Evolutionary conservation across 2,113 vertebrate species (phyloP).

Genomic region (Campylomormyrus numenius): DNA sequence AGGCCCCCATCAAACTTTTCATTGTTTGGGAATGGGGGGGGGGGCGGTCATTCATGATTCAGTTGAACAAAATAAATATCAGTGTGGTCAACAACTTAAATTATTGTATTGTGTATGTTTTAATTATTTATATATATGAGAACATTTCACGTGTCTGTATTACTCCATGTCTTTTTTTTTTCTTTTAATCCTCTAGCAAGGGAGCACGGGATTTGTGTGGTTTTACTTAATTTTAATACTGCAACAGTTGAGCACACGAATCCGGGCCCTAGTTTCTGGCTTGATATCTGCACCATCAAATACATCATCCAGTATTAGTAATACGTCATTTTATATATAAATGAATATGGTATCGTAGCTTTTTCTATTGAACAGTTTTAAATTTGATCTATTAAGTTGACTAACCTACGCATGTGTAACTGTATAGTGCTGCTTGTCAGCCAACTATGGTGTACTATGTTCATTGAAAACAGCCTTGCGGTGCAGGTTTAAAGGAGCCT

Average conservation of each 20-base stretch:
- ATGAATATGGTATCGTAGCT: background rate
- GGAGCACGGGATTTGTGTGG: constrained; percentile 52
- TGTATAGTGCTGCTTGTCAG: background rate
- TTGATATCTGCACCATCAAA: constrained; percentile 47
- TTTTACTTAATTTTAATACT: constrained; percentile 65
- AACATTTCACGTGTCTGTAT: background rate
- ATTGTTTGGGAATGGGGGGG: background rate
- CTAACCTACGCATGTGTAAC: background rate
- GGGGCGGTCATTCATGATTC: background rate
- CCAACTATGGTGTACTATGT: background rate
- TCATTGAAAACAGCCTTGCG: background rate
- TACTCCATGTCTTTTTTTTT: background rate
- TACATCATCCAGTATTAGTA: constrained; percentile 33
- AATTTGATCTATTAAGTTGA: background rate
- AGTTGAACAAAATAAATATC: background rate
- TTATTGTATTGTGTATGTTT: too few relatives aligned
- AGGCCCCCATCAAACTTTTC: constrained; percentile 14
- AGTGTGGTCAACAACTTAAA: background rate
- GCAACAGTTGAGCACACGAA: constrained; percentile 61
- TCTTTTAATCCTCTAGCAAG: constrained; percentile 52
- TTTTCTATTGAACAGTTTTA: background rate
- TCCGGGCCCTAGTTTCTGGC: constrained; percentile 54
- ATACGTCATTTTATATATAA: background rate
- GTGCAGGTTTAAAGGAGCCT: background rate
- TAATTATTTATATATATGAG: background rate